These are phyloP conservation scores for Chrysomallon squamiferum DNA, from an alignment of 1,140 invertebrate genomes.

Conservation along the genomic window DNA sequence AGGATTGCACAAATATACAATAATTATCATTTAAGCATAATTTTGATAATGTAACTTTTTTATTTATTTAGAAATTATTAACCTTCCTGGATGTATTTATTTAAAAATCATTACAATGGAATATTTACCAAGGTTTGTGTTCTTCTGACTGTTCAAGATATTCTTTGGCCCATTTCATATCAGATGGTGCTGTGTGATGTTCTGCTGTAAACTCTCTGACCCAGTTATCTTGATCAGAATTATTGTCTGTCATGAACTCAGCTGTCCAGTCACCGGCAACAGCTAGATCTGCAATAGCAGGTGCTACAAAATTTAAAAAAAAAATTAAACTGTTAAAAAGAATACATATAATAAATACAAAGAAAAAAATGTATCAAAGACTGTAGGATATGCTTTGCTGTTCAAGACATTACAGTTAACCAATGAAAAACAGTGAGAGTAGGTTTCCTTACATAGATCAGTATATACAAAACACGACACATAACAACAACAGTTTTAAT, in stretches of 20 bases:
- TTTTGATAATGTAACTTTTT: no score
- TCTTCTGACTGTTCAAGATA: constrained; percentile 68
- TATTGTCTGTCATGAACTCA: constrained; percentile 50
- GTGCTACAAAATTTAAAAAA: constrained; percentile 55
- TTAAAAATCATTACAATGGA: no score
- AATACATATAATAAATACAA: neutral
- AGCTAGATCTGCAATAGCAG: constrained; percentile 66
- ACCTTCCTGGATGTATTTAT: no score
- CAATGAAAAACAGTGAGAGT: no score
- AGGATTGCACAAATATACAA: neutral
- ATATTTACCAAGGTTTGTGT: no score
- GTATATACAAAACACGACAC: no score
- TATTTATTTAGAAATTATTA: no score
- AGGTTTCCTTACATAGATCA: no score
- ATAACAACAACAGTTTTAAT: no score
- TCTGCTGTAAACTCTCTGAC: constrained; percentile 13
- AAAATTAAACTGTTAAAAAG: neutral
- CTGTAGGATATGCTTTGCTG: no score
- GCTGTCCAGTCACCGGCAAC: constrained; percentile 53
- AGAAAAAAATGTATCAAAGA: neutral
- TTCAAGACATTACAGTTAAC: no score
- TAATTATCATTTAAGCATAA: no score
- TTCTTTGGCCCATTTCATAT: constrained; percentile 69
- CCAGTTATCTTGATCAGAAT: constrained; percentile 12
- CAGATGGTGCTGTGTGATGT: constrained; percentile 15